Evolutionary conservation across 2,113 vertebrate genomes (phyloP).

Genomic region (Glareola pratincola): DNA sequence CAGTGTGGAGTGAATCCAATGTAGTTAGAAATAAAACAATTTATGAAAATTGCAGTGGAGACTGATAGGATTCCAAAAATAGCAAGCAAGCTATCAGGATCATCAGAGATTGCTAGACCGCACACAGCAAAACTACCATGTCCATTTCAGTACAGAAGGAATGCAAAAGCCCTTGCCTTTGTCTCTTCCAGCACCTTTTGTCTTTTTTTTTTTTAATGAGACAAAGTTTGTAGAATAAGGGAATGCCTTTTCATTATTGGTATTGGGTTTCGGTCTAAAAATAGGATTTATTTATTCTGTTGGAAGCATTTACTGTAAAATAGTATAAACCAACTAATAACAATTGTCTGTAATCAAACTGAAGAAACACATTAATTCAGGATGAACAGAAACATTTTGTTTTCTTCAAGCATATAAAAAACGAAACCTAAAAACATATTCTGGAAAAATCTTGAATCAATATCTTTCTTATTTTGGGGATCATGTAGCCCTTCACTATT

Average conservation of each 20-base stretch:
- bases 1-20: neutral
- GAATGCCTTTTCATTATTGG: neutral
- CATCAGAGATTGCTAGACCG: neutral
- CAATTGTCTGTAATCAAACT: neutral
- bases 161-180: neutral
- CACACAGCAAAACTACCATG: neutral
- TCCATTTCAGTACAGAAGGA: neutral
- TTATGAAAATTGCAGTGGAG: slow-evolving; percentile 1
- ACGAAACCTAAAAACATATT: neutral
- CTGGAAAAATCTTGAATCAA: neutral
- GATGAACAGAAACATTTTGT: neutral
- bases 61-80: slow-evolving; percentile 3
- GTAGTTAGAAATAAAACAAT: slow-evolving; percentile 2
- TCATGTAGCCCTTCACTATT: neutral
- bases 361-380: neutral
- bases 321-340: neutral
- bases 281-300: neutral
- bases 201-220: neutral
- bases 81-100: neutral
- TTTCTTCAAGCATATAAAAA: neutral
- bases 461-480: neutral
- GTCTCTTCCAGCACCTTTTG: neutral
- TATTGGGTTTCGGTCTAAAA: neutral
- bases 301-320: neutral
- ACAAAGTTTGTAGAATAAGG: neutral